Evolutionary conservation across 1,140 invertebrate genomes (phyloP).

Genomic region (Papilio glaucus): DNA sequence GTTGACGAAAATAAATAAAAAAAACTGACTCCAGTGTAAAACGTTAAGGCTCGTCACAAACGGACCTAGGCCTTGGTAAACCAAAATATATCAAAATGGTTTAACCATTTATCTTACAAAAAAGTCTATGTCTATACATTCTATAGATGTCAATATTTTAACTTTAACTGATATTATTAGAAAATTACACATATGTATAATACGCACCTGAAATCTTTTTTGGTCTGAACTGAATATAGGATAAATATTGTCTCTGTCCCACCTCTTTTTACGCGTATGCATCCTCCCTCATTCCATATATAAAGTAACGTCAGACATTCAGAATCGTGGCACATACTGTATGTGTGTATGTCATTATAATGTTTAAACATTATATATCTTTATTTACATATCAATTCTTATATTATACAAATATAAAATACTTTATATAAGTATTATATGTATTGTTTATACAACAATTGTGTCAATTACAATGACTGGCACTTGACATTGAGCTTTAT

Average conservation of each 20-base stretch:
- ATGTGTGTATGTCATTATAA: background rate
- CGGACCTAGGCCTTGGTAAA: too few relatives aligned
- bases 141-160: too few relatives aligned
- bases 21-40: too few relatives aligned
- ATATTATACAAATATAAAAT: background rate
- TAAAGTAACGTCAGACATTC: too few relatives aligned
- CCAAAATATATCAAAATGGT: too few relatives aligned
- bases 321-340: background rate
- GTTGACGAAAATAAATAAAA: too few relatives aligned
- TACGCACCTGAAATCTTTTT: conserved; percentile 4
- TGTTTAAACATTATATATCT: background rate
- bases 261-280: background rate
- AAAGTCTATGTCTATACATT: too few relatives aligned
- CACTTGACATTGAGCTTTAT: background rate
- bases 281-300: background rate
- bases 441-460: conserved; percentile 6
- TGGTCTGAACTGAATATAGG: background rate
- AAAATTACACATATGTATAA: too few relatives aligned
- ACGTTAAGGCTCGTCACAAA: too few relatives aligned
- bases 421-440: background rate
- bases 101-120: too few relatives aligned
- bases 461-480: conserved; percentile 5
- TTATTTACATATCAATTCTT: conserved; percentile 17
- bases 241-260: background rate
- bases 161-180: too few relatives aligned